Conservation (phyloP, 2,888 invertebrate species). For the Epistrophella euchroma region DNA sequence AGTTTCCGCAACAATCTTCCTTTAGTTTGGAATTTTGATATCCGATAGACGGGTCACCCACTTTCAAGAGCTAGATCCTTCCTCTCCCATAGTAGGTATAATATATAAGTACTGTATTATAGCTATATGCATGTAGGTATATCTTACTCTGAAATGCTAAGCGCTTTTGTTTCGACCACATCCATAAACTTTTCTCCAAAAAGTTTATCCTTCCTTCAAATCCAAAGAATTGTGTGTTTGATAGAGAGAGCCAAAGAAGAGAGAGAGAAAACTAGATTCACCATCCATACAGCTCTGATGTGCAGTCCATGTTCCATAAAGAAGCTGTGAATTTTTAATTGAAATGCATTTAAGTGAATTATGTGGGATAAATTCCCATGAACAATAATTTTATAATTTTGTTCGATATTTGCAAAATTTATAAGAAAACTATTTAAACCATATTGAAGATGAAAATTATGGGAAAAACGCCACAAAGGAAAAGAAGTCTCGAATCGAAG, state of each 20-base stretch:
- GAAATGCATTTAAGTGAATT: constrained; percentile 68
- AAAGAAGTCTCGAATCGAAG: not conserved
- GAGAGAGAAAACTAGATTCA: not conserved
- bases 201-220: constrained; percentile 55
- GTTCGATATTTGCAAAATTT: constrained; percentile 61
- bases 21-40: constrained; percentile 64
- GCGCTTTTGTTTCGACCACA: constrained; percentile 70
- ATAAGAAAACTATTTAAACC: constrained; percentile 51
- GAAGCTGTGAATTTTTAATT: constrained; percentile 68
- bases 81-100: constrained; percentile 9
- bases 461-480: not conserved
- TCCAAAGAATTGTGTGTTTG: not conserved
- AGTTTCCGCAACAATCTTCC: constrained; percentile 68
- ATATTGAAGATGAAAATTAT: constrained; percentile 3
- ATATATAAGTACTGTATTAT: not conserved
- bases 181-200: constrained; percentile 34
- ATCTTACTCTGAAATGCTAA: constrained; percentile 44
- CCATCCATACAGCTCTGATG: not conserved
- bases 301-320: constrained; percentile 29
- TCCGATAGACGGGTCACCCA: constrained; percentile 71
- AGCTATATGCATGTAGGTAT: not conserved
- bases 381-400: constrained; percentile 52
- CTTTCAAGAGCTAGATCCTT: constrained; percentile 53
- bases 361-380: constrained; percentile 35
- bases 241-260: not conserved